A percentile compares a stretch with the other conserved stretches of the same genome.
phyloP scores from a whole-genome alignment of 2,113 vertebrate species.

The Marcusenius ussheri region DNA sequence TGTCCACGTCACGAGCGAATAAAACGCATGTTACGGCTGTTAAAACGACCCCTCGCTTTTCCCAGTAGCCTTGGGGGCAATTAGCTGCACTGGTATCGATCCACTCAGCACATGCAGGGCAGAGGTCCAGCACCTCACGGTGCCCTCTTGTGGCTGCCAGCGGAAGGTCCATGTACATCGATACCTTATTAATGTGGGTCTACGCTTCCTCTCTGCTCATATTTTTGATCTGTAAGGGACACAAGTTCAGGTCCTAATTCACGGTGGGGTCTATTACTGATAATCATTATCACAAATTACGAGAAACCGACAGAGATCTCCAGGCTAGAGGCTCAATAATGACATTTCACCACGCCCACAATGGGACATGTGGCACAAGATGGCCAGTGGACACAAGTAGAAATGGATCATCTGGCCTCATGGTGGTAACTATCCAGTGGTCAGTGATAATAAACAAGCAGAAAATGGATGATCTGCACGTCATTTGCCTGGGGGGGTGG shows the following conservation, averaged over 20 bases:
- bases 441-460: constrained; percentile 2
- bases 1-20: neutral
- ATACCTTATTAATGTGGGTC: neutral
- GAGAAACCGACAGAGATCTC: neutral
- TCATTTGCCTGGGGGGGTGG: constrained; percentile 23
- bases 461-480: constrained; percentile 20
- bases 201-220: neutral
- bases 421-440: neutral
- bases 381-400: neutral
- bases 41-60: neutral
- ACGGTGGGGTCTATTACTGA: neutral
- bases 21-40: neutral
- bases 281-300: neutral
- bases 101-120: neutral
- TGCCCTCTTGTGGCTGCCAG: constrained; percentile 19
- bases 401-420: neutral
- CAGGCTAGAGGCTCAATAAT: neutral
- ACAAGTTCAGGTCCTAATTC: neutral
- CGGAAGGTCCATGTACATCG: neutral
- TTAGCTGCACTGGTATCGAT: neutral
- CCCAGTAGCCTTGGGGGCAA: neutral
- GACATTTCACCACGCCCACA: neutral
- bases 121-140: neutral
- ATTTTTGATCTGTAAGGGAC: neutral
- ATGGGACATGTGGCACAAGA: neutral